Base-by-base conservation (phyloP, 2,888 invertebrate species). In the Oscheius sp. region DNA sequence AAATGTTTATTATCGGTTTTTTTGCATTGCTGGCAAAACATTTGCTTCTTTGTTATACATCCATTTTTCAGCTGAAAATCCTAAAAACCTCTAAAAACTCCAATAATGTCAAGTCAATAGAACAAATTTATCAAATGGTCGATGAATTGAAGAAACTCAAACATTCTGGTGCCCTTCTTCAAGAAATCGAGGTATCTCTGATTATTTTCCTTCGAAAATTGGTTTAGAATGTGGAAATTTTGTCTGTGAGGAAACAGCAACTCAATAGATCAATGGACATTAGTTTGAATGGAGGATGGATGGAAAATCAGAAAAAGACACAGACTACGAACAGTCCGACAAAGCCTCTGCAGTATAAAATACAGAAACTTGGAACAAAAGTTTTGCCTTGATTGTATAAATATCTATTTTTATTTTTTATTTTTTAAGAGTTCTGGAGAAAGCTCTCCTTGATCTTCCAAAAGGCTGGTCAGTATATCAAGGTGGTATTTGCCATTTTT, bases 151-250 rank as follows among this genome's bases (percentile, higher is more conserved):
- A 51, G 32, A 51, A 28, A 17, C 20, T 51, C 2, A 28, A 32
- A 8, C 14, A 51, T 28, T 28, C 5, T n/a, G 51, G 51, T 17
- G n/a, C 12, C n/a, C 14, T 51, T 3, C 28, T 51, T 3, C n/a
- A 30, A 32, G 51, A 51, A 32, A 51, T 51, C 32, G 30, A 51
- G 51, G 51, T 51, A 26, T 2, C 12, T 6, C 14, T n/a, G 12
- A 30, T 4, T 12, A 47, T 12, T 4, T 26, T 28, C 8, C 32
- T 30, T 28, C 6, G 51, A 51, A 24, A 51, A n/a, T 2, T 17
- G 30, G 51, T 51, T 51, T n/a, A 51, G 51, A 51, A 51, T 17
- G n/a, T 51, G 30, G 51, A 51, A 51, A 51, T 51, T 12, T n/a
- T 51, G 51, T 17, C 30, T 51, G 51, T 51, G 2, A 3, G 51